Conservation (phyloP, 64 coral and sea anemone species). For the Hydrozoanthus tunicans region DNA sequence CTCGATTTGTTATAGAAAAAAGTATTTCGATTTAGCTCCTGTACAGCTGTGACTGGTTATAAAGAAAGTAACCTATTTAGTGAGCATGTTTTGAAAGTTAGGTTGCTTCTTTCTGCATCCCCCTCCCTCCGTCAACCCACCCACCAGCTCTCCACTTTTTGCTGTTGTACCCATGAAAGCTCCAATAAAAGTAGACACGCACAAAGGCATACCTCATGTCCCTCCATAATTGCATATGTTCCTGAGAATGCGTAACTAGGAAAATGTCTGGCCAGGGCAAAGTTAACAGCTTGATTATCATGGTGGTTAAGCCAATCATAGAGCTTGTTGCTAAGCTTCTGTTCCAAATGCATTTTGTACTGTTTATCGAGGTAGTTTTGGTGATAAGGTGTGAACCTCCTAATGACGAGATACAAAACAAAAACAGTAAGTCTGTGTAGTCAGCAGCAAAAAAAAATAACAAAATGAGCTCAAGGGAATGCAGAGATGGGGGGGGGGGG, state of each 20-base stretch:
- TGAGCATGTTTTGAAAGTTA: too few relatives aligned
- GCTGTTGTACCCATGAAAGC: too few relatives aligned
- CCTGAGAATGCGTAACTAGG: neutral
- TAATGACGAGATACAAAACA: neutral
- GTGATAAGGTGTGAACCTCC: constrained; percentile 13
- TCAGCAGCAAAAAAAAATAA: neutral
- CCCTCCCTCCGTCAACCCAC: too few relatives aligned
- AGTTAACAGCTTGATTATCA: neutral
- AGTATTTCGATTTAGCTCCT: too few relatives aligned
- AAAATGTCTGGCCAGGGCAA: constrained; percentile 27
- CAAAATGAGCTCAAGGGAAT: neutral
- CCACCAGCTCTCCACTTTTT: too few relatives aligned
- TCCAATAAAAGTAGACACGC: too few relatives aligned
- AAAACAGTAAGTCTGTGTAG: neutral
- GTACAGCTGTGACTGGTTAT: too few relatives aligned
- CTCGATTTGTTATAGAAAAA: too few relatives aligned
- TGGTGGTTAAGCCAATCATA: constrained; percentile 31
- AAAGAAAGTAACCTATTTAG: too few relatives aligned
- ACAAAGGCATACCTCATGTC: constrained; percentile 13
- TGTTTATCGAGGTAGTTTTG: constrained; percentile 32
- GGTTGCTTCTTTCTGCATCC: too few relatives aligned
- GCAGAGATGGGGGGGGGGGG: too few relatives aligned
- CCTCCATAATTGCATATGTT: constrained; percentile 38
- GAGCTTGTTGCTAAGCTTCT: constrained; percentile 25
- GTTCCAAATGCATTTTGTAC: constrained; percentile 32